Evolutionary conservation across 2,888 invertebrate genomes (phyloP), one percentile per base, ranked within the genome.

Genomic region (Drosophila colorata): DNA sequence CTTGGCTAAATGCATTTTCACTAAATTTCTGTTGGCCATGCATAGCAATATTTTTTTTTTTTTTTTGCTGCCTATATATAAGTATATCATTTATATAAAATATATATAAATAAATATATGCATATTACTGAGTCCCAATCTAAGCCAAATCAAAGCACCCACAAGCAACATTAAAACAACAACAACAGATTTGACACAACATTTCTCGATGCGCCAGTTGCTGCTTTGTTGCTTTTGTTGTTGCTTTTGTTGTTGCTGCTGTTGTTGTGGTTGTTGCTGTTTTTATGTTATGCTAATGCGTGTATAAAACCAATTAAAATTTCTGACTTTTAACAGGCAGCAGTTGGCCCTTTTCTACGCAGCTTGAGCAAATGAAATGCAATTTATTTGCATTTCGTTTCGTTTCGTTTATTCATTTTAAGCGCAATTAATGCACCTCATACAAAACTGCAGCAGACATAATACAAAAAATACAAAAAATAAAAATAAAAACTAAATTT

Each of bases 1-100:
- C 88, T 84, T 86, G 82, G 83, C 75, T 89, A 80, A 77, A 61
- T 80, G 73, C 84, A 79, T 87, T 88, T 89, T 85, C 87, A 75
- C 78, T 86, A 80, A 86, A 82, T 82, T 80, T 57, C 53, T 73
- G 73, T 73, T 69, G 44, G 72, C 69, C 56, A 80, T 72, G 80
- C 66, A 79, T 61, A 69, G 44, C 74, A 71, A 46, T 72, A 55
- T 33, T 46, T 41, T 60, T 53, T 43, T 47, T 53, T n/a, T n/a
- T n/a, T 43, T 14, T 40, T 20, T 49, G 25, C 4, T 31, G 6
- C 8, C 9, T 14, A 25, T 48, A 2, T 31, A 53, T 68, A 53
- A 9, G 14, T 23, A 31, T 9, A 13, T 9, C 20, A 20, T 6
- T 14, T 31, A 13, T 46, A n/a, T 33, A 23, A 3, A 28, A 9